Evolutionary conservation across 2,888 invertebrate species (phyloP).

Genomic region (Eupeodes luniger): DNA sequence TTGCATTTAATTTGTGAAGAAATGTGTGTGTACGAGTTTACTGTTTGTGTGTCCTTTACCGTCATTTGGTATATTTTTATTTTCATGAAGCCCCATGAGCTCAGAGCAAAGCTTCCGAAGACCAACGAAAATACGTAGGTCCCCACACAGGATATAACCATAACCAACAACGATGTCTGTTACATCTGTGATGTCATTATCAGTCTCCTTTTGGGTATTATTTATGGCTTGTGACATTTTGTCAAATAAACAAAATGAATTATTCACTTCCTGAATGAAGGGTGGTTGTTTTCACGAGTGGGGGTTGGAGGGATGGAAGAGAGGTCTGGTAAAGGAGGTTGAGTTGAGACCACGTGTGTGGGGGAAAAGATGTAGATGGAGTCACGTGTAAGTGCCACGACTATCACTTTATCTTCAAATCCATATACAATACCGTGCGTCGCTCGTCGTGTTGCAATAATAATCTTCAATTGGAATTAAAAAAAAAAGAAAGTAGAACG

Average conservation of each 20-base stretch:
- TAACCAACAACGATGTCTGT: conserved; percentile 46
- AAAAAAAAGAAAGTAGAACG: neutral
- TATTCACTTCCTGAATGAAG: conserved; percentile 19
- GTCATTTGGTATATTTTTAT: conserved; percentile 37
- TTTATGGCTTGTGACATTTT: conserved; percentile 72
- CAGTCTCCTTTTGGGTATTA: conserved; percentile 70
- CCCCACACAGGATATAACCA: neutral
- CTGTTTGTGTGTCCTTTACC: conserved; percentile 32
- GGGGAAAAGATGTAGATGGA: neutral
- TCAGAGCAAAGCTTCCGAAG: neutral
- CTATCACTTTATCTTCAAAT: conserved; percentile 28
- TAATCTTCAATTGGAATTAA: conserved; percentile 32
- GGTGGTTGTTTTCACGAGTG: neutral
- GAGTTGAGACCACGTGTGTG: conserved; percentile 3
- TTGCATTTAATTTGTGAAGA: conserved; percentile 58
- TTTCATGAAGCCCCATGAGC: conserved; percentile 38
- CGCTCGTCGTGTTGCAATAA: conserved; percentile 44
- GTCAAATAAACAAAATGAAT: conserved; percentile 71
- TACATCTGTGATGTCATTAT: conserved; percentile 75
- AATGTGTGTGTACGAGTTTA: neutral
- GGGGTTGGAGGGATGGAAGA: too few relatives aligned
- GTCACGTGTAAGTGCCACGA: conserved; percentile 57
- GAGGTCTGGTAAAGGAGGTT: neutral
- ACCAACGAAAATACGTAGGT: neutral
- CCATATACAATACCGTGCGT: neutral